Evolutionary conservation across 2,888 invertebrate species (phyloP).

Genomic region (Agrochola litura): DNA sequence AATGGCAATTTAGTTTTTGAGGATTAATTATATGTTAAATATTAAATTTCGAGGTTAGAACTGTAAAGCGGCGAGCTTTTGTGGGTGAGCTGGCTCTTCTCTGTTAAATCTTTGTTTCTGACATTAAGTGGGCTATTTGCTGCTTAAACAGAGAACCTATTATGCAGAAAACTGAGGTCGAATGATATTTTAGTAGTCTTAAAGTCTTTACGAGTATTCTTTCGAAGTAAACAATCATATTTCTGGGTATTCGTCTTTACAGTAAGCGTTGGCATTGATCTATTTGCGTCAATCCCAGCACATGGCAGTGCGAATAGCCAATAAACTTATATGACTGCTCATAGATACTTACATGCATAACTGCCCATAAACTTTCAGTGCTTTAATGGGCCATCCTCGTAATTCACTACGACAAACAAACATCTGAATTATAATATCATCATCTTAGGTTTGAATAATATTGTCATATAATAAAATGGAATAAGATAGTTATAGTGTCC

Average conservation of each 20-base stretch:
- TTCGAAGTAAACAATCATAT: slow-evolving; percentile 47
- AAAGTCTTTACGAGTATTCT: slow-evolving; percentile 56
- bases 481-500: not conserved
- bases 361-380: slow-evolving; percentile 46
- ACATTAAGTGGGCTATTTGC: slow-evolving; percentile 57
- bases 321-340: slow-evolving; percentile 41
- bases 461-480: not conserved
- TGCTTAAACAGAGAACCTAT: slow-evolving; percentile 52
- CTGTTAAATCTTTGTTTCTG: slow-evolving; percentile 63
- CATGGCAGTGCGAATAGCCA: slow-evolving; percentile 52
- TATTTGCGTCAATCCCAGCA: slow-evolving; percentile 62
- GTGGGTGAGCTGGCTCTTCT: slow-evolving; percentile 40
- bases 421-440: not conserved
- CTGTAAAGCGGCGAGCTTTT: slow-evolving; percentile 62
- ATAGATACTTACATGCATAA: slow-evolving; percentile 41
- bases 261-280: slow-evolving; percentile 57
- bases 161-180: slow-evolving; percentile 33
- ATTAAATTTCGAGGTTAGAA: slow-evolving; percentile 71
- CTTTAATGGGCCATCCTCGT: slow-evolving; percentile 5
- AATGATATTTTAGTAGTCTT: slow-evolving; percentile 37
- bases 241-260: slow-evolving; percentile 49
- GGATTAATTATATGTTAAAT: slow-evolving; percentile 71
- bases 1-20: slow-evolving; percentile 72
- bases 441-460: slow-evolving; percentile 8
- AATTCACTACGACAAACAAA: slow-evolving; percentile 17